Evolutionary conservation across 2,113 vertebrate species (phyloP).

Genomic region (Anguilla rostrata): DNA sequence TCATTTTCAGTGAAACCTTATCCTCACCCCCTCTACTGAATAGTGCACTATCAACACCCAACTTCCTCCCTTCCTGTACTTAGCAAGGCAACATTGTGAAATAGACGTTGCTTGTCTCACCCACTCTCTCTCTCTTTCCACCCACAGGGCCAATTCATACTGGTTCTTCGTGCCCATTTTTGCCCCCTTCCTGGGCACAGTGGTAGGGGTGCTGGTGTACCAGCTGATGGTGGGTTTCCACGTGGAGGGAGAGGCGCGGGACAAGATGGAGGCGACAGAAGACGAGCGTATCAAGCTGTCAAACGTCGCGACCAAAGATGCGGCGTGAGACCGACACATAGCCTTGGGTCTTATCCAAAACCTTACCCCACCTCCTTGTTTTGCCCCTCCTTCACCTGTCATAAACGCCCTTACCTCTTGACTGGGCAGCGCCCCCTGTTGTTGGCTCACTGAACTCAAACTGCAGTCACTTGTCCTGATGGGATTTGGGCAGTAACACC

Average conservation of each 20-base stretch:
- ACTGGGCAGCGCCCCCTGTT: background rate
- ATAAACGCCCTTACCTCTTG: background rate
- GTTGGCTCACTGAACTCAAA: background rate
- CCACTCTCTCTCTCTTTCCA: constrained; percentile 11
- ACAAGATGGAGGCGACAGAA: constrained; percentile 63
- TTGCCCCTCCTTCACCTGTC: constrained; percentile 14
- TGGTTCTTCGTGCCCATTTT: constrained; percentile 93
- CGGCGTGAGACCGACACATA: constrained; percentile 60
- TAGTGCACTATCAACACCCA: too few species aligned
- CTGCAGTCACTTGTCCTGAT: background rate
- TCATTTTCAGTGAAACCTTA: too few species aligned
- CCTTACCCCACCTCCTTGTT: constrained; percentile 20
- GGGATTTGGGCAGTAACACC: too few species aligned
- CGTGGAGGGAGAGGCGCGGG: constrained; percentile 72
- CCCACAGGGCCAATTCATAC: constrained; percentile 63
- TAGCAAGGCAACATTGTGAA: too few species aligned
- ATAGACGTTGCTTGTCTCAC: too few species aligned
- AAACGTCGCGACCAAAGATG: constrained; percentile 74
- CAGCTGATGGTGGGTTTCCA: constrained; percentile 93
- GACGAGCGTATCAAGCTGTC: constrained; percentile 76
- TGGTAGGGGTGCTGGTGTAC: constrained; percentile 82
- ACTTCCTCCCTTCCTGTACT: too few species aligned
- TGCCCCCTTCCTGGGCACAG: constrained; percentile 84
- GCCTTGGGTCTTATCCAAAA: too few species aligned
- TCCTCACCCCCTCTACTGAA: too few species aligned